A percentile compares a stretch with the other conserved stretches of the same genome.
These are phyloP conservation scores for Loris lydekkerianus DNA, from an alignment of 2,797 vertebrate genomes.

Conservation along the genomic window DNA sequence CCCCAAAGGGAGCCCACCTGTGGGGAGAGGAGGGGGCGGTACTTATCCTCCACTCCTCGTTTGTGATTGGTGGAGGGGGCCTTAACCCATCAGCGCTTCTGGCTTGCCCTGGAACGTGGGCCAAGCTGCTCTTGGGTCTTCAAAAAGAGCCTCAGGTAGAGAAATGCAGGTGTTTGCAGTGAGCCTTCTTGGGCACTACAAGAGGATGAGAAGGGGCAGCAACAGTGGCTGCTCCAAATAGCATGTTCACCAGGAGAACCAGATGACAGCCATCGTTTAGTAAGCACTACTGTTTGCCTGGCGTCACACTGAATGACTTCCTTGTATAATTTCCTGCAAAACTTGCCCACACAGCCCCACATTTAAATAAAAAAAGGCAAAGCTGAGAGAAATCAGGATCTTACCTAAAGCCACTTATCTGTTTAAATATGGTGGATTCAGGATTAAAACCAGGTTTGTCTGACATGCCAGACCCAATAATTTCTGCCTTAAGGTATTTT, in stretches of 20 bases:
- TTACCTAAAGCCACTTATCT: constrained; percentile 6
- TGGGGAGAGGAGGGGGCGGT: background rate
- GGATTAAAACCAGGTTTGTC: background rate
- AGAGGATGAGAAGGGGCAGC: background rate
- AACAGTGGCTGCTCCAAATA: background rate
- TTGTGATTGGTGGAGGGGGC: background rate
- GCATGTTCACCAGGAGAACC: background rate
- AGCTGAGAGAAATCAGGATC: background rate
- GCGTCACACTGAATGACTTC: background rate
- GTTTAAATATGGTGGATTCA: background rate
- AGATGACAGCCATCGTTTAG: background rate
- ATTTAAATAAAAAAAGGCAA: background rate
- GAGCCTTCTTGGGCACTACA: background rate
- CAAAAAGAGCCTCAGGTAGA: background rate
- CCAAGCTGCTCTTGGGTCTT: background rate
- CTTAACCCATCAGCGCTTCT: background rate
- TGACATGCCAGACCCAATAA: background rate
- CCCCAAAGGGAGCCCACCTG: background rate
- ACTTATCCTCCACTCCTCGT: accelerated
- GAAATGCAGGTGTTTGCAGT: background rate
- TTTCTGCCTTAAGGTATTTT: background rate
- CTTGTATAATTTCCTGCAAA: background rate
- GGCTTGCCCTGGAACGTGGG: background rate
- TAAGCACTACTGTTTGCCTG: background rate
- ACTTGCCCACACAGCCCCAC: background rate